These are phyloP conservation scores for Xenus cinereus DNA, from an alignment of 2,113 vertebrate species.

Conservation along the genomic window DNA sequence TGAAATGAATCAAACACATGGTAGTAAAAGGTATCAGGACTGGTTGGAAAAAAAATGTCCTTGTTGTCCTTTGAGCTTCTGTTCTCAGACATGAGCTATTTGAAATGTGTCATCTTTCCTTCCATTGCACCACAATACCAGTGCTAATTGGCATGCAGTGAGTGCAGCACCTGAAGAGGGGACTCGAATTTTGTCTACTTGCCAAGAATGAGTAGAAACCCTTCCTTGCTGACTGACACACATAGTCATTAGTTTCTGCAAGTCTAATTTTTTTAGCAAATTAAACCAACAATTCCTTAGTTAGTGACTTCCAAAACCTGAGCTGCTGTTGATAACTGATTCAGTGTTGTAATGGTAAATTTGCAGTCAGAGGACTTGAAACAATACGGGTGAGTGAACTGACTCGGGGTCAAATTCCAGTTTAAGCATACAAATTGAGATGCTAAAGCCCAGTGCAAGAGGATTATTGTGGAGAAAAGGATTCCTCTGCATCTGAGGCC, in stretches of 20 bases:
- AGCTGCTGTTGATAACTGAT: neutral
- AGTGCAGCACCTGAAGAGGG: neutral
- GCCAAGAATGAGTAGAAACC: neutral
- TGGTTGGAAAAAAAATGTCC: neutral
- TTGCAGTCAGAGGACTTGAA: neutral
- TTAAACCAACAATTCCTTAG: neutral
- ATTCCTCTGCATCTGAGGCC: neutral
- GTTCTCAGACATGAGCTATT: neutral
- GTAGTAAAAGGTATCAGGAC: neutral
- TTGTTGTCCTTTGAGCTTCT: neutral
- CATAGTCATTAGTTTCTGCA: neutral
- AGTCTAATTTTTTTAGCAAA: neutral
- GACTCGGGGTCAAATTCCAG: neutral
- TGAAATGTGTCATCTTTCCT: neutral
- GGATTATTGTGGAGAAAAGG: neutral
- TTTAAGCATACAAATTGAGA: neutral
- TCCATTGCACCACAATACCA: neutral
- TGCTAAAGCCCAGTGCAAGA: neutral
- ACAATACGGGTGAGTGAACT: neutral
- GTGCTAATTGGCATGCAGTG: fast-evolving
- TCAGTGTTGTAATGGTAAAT: neutral
- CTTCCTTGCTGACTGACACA: neutral
- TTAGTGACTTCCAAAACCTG: neutral
- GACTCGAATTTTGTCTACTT: neutral
- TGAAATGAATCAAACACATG: neutral